Base-by-base conservation (phyloP, 1,140 invertebrate genomes). In the Orchestia grillus region DNA sequence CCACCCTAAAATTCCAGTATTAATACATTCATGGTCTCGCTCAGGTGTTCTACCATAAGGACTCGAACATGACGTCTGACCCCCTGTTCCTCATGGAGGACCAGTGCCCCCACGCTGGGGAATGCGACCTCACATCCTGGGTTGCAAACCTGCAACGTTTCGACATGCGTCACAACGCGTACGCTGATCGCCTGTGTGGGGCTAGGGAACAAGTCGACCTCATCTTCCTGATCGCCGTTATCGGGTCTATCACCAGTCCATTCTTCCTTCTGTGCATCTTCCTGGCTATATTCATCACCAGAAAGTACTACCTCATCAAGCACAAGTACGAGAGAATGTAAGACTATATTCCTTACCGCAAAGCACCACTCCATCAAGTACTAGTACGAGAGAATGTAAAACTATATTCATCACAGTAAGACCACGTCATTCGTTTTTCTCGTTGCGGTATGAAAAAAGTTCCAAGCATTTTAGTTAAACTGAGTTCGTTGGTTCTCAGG, bases 31-130 rank as follows among this genome's bases (percentile, higher is more conserved):
- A 15, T 77, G 28, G 1, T 77, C 62, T 77, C 62, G 36, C 43
- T 8, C 88, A 90, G 88, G 88, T 90, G 28, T 90, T 90, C 43
- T 90, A 90, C 88, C 88, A 90, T 41, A 42, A 8, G 88, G 88
- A 90, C 28, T 41, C n/a, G n/a, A 90, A 11, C 88, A 90, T 90
- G 88, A 42, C 28, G 4, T 42, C 41, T 36, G 88, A 90, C 88
- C 88, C 88, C n/a, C 6, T 44, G 28, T 90, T 90, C 88, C 42
- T 90, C 88, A 90, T 11, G 41, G 43, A 90, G 8, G 4, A n/a
- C 41, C 87, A n/a, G 36, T 87, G 87, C 87, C 36, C 87, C 4
- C 87, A 8, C 6, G 41, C 87, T 4, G 87, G 87, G 36, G 88
- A 90, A 28, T 90, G 88, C 42, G 88, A 90, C 88, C 41, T 90